Percentiles rank a stretch among this genome's conserved stretches.
Evolutionary conservation across 1,140 invertebrate species (phyloP).

Genomic region (Musca vetustissima): DNA sequence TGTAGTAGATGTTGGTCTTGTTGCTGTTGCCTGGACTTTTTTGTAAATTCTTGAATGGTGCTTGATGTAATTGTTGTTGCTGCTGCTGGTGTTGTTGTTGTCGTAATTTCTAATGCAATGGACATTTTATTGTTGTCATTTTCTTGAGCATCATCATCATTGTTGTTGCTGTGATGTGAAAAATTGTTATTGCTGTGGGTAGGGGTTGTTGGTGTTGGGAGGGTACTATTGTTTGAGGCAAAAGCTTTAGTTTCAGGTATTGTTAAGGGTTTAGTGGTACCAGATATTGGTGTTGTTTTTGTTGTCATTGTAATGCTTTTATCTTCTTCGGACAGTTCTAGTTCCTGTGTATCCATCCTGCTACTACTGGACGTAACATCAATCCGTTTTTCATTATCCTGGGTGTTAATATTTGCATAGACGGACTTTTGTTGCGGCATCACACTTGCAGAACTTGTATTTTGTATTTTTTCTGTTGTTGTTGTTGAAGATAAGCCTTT

Average conservation of each 20-base stretch:
- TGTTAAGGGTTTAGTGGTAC: background rate
- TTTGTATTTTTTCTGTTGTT: background rate
- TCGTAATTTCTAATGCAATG: background rate
- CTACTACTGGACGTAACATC: too few species aligned
- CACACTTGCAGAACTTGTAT: background rate
- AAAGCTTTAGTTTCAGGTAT: background rate
- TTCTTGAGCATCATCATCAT: background rate
- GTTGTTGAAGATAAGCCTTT: background rate
- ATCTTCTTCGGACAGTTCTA: too few species aligned
- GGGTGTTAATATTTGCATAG: background rate
- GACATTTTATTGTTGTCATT: slow-evolving; percentile 5
- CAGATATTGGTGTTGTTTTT: too few species aligned
- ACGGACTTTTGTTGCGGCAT: too few species aligned
- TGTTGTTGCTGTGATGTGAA: background rate
- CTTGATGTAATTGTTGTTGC: background rate
- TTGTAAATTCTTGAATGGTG: background rate
- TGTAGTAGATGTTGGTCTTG: background rate
- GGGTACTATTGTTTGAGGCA: background rate
- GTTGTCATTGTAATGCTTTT: background rate
- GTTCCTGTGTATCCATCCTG: too few species aligned
- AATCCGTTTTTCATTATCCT: background rate
- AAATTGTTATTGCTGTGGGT: background rate
- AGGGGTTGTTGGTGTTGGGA: background rate
- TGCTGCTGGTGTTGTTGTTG: background rate
- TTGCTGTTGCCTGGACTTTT: background rate